A percentile compares a stretch with the other conserved stretches of the same genome.
Evolutionary conservation across 2,888 invertebrate species (phyloP).

Genomic region (Drosophila neutralis): DNA sequence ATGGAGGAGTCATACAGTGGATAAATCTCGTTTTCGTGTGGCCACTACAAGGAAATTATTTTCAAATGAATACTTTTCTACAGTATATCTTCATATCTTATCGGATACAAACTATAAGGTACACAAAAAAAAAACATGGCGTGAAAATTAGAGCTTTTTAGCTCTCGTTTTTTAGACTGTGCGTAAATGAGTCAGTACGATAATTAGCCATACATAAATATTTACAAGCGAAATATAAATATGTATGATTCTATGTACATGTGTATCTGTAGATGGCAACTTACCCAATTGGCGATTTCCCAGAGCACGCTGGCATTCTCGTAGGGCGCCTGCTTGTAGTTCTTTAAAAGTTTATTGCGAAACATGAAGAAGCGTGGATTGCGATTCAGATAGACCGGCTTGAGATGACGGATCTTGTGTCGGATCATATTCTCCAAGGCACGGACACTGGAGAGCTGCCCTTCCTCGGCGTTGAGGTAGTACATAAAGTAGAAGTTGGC

Average conservation of each 20-base stretch:
- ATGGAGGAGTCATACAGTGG: conserved; percentile 85
- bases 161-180: neutral
- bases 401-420: conserved; percentile 83
- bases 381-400: conserved; percentile 83
- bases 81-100: neutral
- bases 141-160: neutral
- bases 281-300: conserved; percentile 85
- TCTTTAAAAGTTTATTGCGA: conserved; percentile 83
- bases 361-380: conserved; percentile 85
- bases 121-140: neutral
- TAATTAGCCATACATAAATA: neutral
- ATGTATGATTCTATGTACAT: neutral
- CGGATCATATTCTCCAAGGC: conserved; percentile 83
- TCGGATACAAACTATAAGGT: neutral
- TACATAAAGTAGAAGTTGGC: conserved; percentile 85
- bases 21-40: conserved; percentile 84
- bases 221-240: neutral
- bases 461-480: conserved; percentile 83
- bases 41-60: conserved; percentile 74
- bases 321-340: conserved; percentile 82
- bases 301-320: conserved; percentile 86
- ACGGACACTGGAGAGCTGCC: conserved; percentile 84
- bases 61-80: neutral
- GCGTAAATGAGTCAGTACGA: conserved; percentile 4
- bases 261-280: conserved; percentile 24